Percentiles rank a stretch among this genome's conserved stretches.
These are phyloP conservation scores for Galaxea fascicularis DNA, from an alignment of 92 coral and sea anemone species.

Conservation along the genomic window DNA sequence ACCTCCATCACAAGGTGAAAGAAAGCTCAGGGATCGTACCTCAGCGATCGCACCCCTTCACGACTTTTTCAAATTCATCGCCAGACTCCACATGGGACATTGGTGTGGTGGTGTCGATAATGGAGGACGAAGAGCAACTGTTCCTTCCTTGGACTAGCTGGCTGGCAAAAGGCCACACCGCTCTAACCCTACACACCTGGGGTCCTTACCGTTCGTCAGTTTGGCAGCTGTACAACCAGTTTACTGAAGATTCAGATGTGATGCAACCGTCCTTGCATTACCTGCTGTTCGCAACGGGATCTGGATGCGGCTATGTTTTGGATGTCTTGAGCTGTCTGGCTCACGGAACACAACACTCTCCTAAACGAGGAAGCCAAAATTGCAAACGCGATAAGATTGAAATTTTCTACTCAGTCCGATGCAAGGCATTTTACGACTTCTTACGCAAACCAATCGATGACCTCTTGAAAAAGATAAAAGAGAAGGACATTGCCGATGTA, in stretches of 20 bases:
- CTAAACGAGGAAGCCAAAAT: neutral
- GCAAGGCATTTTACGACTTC: slow-evolving; percentile 45
- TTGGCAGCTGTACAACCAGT: slow-evolving; percentile 30
- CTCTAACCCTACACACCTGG: slow-evolving; percentile 37
- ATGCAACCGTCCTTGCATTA: slow-evolving; percentile 29
- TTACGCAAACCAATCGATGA: slow-evolving; percentile 19
- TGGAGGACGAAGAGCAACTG: slow-evolving; percentile 51
- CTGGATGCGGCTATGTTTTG: slow-evolving; percentile 65
- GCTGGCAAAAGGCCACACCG: slow-evolving; percentile 36
- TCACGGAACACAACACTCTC: slow-evolving; percentile 19
- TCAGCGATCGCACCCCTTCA: slow-evolving; percentile 70
- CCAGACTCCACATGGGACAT: slow-evolving; percentile 63
- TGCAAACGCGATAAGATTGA: slow-evolving; percentile 21
- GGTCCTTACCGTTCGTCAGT: slow-evolving; percentile 74
- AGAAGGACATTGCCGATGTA: slow-evolving; percentile 34
- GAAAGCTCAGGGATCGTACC: slow-evolving; percentile 35
- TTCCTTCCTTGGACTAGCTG: slow-evolving; percentile 64
- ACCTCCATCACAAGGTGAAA: slow-evolving; percentile 39
- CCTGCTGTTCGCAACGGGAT: slow-evolving; percentile 65
- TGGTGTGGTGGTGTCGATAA: slow-evolving; percentile 56
- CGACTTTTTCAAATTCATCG: slow-evolving; percentile 58
- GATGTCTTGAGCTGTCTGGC: slow-evolving; percentile 64
- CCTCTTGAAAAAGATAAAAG: slow-evolving; percentile 33
- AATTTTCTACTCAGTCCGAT: slow-evolving; percentile 65
- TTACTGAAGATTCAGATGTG: slow-evolving; percentile 3